Evolutionary conservation across 1,140 invertebrate species (phyloP).

Genomic region (Caenorhabditis remanei): DNA sequence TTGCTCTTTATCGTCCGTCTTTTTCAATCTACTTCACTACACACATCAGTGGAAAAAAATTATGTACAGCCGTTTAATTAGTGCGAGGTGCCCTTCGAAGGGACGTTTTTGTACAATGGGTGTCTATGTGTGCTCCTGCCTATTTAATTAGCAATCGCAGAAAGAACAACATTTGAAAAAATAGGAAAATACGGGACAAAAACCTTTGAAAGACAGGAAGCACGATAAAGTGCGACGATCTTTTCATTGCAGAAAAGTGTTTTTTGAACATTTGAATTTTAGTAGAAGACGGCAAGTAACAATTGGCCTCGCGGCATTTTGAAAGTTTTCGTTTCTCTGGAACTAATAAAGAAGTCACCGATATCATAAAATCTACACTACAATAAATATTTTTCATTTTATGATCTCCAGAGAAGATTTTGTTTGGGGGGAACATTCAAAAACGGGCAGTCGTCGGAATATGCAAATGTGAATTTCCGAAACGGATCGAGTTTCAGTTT

Average conservation of each 20-base stretch:
- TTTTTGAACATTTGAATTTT: too few relatives aligned
- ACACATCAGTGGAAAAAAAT: slow-evolving; percentile 53
- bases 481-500: neutral
- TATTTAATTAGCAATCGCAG: slow-evolving; percentile 55
- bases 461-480: slow-evolving; percentile 11
- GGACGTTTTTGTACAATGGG: neutral
- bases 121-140: slow-evolving; percentile 40
- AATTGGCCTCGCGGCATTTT: too few relatives aligned
- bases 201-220: neutral
- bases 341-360: too few relatives aligned
- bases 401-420: too few relatives aligned
- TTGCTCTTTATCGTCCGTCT: slow-evolving; percentile 38
- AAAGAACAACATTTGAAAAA: slow-evolving; percentile 25
- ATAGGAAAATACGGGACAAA: neutral
- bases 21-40: slow-evolving; percentile 54
- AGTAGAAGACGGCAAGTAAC: too few relatives aligned
- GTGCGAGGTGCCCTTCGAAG: slow-evolving; percentile 44
- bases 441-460: neutral
- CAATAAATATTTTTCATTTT: too few relatives aligned
- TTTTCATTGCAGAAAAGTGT: neutral
- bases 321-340: too few relatives aligned
- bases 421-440: too few relatives aligned
- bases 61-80: slow-evolving; percentile 54
- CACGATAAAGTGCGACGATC: neutral
- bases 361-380: too few relatives aligned